Conservation (phyloP, 2,888 invertebrate genomes). For the Mythimna impura region DNA sequence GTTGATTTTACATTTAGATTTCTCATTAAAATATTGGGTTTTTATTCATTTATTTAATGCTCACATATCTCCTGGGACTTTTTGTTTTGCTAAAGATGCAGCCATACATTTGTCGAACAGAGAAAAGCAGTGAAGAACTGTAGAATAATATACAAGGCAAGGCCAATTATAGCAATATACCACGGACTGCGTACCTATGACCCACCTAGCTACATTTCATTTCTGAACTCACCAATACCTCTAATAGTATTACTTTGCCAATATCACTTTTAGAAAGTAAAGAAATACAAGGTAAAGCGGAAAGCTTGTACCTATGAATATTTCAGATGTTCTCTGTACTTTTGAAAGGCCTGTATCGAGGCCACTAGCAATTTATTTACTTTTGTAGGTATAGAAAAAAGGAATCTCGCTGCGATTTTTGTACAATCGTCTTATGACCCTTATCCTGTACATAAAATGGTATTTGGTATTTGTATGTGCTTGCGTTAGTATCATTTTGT, state of each 20-base stretch:
- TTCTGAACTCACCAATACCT: neutral
- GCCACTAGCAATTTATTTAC: conserved; percentile 68
- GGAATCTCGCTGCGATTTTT: conserved; percentile 43
- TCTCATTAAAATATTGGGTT: no score
- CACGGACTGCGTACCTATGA: no score
- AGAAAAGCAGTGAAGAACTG: no score
- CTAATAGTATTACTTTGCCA: conserved; percentile 48
- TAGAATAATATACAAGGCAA: no score
- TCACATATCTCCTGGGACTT: no score
- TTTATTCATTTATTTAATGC: no score
- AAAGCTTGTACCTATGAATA: conserved; percentile 67
- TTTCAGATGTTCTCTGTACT: conserved; percentile 64
- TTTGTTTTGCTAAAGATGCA: no score
- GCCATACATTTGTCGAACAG: no score
- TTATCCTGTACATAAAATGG: conserved; percentile 49
- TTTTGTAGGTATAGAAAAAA: conserved; percentile 53
- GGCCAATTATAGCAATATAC: no score
- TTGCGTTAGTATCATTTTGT: conserved; percentile 28
- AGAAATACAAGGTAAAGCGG: conserved; percentile 59
- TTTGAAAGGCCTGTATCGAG: conserved; percentile 65
- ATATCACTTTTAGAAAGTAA: conserved; percentile 45
- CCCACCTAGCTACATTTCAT: neutral
- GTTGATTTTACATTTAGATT: no score
- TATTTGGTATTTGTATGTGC: conserved; percentile 49
- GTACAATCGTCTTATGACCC: conserved; percentile 56